These are phyloP conservation scores for Callocephalon fimbriatum DNA, from an alignment of 2,113 vertebrate species.

Conservation along the genomic window DNA sequence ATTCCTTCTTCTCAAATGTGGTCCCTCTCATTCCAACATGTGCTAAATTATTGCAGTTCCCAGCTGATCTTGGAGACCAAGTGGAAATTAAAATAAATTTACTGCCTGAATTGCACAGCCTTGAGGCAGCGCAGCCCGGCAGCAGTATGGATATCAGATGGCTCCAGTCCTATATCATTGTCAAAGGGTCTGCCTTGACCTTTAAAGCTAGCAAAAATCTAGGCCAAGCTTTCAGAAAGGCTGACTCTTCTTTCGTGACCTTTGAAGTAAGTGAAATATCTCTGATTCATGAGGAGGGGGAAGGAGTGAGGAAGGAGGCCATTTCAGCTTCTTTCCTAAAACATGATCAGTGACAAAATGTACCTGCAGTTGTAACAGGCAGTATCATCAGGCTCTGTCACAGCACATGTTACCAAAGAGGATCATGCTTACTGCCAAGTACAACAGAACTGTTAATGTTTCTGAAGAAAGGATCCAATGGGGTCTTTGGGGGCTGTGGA, in stretches of 20 bases:
- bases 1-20: neutral
- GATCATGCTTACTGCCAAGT: neutral
- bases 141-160: neutral
- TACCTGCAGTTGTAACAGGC: neutral
- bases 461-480: neutral
- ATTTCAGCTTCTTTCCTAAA: neutral
- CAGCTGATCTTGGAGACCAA: neutral
- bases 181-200: neutral
- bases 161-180: neutral
- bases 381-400: neutral
- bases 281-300: neutral
- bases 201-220: neutral
- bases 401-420: neutral
- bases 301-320: accelerated
- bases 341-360: neutral
- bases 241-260: neutral
- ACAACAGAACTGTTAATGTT: neutral
- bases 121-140: neutral
- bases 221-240: neutral
- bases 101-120: neutral
- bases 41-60: neutral
- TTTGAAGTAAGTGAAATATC: neutral
- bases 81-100: conserved; percentile 1
- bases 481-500: neutral
- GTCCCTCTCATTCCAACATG: neutral